Percentiles rank a stretch among this genome's conserved stretches.
Evolutionary conservation across 37 sponge, comb jelly and placozoan genomes (phyloP).

Genomic region (Hormiphora californensis): DNA sequence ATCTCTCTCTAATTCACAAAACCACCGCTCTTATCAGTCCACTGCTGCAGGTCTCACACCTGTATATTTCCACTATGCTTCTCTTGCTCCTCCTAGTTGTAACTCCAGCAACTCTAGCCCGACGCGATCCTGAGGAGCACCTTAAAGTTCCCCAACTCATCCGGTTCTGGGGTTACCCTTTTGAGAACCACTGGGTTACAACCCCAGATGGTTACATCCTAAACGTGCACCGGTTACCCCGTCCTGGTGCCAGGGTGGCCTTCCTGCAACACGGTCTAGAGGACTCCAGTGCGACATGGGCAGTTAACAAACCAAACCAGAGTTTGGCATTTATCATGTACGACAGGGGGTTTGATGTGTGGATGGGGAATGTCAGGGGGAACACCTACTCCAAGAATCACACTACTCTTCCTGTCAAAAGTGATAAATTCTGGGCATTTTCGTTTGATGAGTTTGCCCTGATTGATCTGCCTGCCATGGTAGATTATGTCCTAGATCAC

Average conservation of each 20-base stretch:
- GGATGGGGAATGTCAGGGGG: conserved; percentile 94
- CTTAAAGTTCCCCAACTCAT: not conserved
- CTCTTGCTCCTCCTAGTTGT: not conserved
- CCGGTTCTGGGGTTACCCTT: conserved; percentile 67
- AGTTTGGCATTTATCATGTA: conserved; percentile 79
- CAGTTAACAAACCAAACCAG: conserved; percentile 70
- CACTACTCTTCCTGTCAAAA: conserved; percentile 60
- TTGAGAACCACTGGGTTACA: conserved; percentile 69
- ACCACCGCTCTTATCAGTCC: too few relatives aligned
- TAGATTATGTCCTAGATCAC: conserved; percentile 65
- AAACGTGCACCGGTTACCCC: conserved; percentile 76
- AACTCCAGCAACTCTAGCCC: not conserved
- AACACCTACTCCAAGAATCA: conserved; percentile 91
- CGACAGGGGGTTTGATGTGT: conserved; percentile 94
- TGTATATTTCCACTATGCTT: not conserved
- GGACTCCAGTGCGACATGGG: conserved; percentile 77
- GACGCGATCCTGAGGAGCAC: not conserved
- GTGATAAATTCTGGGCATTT: conserved; percentile 83
- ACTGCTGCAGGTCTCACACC: too few relatives aligned
- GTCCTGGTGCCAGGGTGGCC: conserved; percentile 70
- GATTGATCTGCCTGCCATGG: conserved; percentile 78
- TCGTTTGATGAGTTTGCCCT: conserved; percentile 80
- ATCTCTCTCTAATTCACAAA: too few relatives aligned
- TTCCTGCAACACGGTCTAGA: conserved; percentile 87
- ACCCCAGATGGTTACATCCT: conserved; percentile 87